Evolutionary conservation across 2,113 vertebrate genomes (phyloP), one percentile per base, ranked within the genome.

Genomic region (Prinia subflava): DNA sequence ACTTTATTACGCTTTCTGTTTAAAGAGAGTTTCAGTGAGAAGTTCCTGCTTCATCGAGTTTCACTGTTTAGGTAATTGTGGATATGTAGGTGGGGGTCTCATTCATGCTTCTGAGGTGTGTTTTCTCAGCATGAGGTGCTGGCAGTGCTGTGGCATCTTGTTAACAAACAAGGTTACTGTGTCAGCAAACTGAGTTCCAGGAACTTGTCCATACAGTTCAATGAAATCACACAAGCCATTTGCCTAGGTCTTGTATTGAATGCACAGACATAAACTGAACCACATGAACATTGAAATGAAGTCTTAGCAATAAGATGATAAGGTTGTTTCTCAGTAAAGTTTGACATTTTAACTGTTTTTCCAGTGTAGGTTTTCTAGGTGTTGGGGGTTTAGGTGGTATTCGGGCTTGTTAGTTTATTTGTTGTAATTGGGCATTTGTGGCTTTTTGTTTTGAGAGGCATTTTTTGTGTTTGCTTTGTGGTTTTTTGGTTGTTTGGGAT

Each of bases 331-430:
- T 49, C 14, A 28, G 49, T 20, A 39, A 85, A 46, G 2, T 75
- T 22, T 39, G 6, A 2, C 0, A 0, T 23, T 42, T 73, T 49
- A 76, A 47, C 10, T 41, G 3, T 7, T 73, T 87, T 94, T 67
- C 11, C 2, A 1, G 3, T 23, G 13, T 42, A 11, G 5, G 7
- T 0, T 41, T 19, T 57, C 42, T 8, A 7, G 6, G 9, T 28
- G 21, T 31, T 35, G 27, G 13, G 7, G 6, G 3, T 53, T 67
- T 42, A 10, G 16, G 6, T 23, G 42, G 13, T n/a, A 20, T 30
- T 57, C 42, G 42, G n/a, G 13, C 7, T 10, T 46, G 8, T 50
- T 31, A 20, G 7, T 49, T 65, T 57, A 42, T 30, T 41, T 70
- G 7, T 10, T 74, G 4, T n/a, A 28, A 10, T 16, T 67, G 27